Percentiles rank a stretch among this genome's conserved stretches.
These are phyloP conservation scores for Seira sanloemensis DNA, from an alignment of 2,888 invertebrate species.

Conservation along the genomic window DNA sequence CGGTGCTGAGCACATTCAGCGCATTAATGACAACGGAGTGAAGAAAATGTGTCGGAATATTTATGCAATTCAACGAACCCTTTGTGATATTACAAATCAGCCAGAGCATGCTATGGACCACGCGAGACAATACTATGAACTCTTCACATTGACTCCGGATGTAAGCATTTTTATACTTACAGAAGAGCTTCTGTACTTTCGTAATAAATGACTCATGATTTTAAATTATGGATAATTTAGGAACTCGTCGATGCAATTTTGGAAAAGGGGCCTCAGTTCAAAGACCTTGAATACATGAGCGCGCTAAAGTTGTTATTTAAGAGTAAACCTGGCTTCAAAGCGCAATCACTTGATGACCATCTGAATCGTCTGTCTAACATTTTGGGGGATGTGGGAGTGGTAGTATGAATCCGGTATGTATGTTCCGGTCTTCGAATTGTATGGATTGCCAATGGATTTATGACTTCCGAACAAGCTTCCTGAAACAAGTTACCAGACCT, in stretches of 20 bases:
- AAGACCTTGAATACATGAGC: conserved; percentile 91
- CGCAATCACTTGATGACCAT: conserved; percentile 78
- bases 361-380: conserved; percentile 90
- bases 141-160: conserved; percentile 88
- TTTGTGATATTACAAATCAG: conserved; percentile 89
- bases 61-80: conserved; percentile 88
- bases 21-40: conserved; percentile 88
- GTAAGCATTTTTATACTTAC: too few species aligned
- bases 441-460: too few species aligned
- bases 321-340: conserved; percentile 77
- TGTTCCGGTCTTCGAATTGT: too few species aligned
- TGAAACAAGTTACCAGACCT: neutral
- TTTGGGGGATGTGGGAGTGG: conserved; percentile 88
- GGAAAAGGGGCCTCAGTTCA: conserved; percentile 92
- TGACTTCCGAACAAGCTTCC: too few species aligned
- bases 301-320: conserved; percentile 87
- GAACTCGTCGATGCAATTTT: conserved; percentile 89
- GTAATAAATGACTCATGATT: conserved; percentile 1
- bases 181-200: conserved; percentile 14
- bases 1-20: conserved; percentile 86
- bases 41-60: conserved; percentile 91
- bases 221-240: conserved; percentile 77
- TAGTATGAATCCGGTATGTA: conserved; percentile 80
- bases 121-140: conserved; percentile 91
- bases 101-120: conserved; percentile 90